Conservation (phyloP, 2,888 invertebrate genomes). For the Camptogramma bilineatum region DNA sequence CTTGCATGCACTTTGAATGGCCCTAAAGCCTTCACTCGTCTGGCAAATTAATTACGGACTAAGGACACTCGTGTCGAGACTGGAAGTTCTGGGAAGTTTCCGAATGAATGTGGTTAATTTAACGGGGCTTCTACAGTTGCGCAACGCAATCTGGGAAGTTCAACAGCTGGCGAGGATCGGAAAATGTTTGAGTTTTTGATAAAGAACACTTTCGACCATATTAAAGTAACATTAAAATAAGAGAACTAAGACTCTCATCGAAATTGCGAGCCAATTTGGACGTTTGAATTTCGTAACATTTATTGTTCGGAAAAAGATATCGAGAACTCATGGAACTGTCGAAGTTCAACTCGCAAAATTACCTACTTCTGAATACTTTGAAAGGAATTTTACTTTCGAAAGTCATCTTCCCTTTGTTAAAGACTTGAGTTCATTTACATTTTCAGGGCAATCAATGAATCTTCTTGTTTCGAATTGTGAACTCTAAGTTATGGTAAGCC, state of each 20-base stretch:
- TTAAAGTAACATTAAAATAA: conserved; percentile 7
- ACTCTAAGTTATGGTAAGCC: conserved; percentile 53
- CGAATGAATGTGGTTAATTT: conserved; percentile 74
- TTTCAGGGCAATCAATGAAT: neutral
- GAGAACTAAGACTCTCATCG: conserved; percentile 6
- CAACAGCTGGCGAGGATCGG: conserved; percentile 54
- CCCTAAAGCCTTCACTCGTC: conserved; percentile 44
- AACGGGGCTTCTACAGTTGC: conserved; percentile 67
- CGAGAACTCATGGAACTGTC: neutral
- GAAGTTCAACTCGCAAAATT: neutral
- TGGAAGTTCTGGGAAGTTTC: conserved; percentile 68
- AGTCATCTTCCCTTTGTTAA: neutral
- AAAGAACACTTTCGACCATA: conserved; percentile 24
- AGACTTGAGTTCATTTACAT: neutral
- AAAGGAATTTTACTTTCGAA: neutral
- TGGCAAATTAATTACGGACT: conserved; percentile 58
- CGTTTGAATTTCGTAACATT: conserved; percentile 1
- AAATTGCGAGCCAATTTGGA: conserved; percentile 6
- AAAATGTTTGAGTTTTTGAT: conserved; percentile 42
- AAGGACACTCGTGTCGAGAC: conserved; percentile 58
- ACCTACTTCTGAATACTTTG: neutral
- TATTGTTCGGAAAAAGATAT: neutral
- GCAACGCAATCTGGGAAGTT: conserved; percentile 58
- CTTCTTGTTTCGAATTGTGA: conserved; percentile 40
- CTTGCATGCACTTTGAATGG: conserved; percentile 30